Conservation (phyloP, 2,888 invertebrate species). For the Napeogenes inachia region DNA sequence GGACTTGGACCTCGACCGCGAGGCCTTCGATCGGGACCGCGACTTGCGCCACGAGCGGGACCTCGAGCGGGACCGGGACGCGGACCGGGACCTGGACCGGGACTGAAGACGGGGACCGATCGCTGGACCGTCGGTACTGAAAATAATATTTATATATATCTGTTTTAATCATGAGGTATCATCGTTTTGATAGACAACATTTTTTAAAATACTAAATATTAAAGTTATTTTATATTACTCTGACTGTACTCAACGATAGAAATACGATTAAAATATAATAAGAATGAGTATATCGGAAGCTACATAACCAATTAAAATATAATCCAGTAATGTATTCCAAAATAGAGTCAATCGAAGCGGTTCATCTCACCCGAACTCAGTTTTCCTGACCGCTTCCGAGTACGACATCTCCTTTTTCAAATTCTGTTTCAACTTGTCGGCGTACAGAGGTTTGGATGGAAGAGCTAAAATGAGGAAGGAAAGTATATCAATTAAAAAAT, state of each 20-base stretch:
- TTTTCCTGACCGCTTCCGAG: slow-evolving; percentile 59
- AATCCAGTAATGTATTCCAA: no score
- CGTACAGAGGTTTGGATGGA: slow-evolving; percentile 53
- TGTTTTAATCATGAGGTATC: no score
- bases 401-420: slow-evolving; percentile 56
- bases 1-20: slow-evolving; percentile 49
- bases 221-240: no score
- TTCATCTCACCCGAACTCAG: slow-evolving; percentile 45
- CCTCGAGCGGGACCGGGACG: slow-evolving; percentile 35
- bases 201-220: not conserved
- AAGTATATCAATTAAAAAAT: not conserved
- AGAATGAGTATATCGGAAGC: no score
- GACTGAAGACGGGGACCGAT: slow-evolving; percentile 52
- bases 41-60: slow-evolving; percentile 52
- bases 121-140: slow-evolving; percentile 43
- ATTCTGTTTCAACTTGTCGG: slow-evolving; percentile 68
- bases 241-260: not conserved
- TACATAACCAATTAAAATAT: not conserved
- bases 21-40: slow-evolving; percentile 32
- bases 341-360: no score
- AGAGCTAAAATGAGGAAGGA: slow-evolving; percentile 35
- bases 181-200: no score
- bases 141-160: slow-evolving; percentile 2
- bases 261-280: not conserved
- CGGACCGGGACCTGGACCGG: slow-evolving; percentile 21